Conservation (phyloP, 2,888 invertebrate species). For the Carcina quercana region DNA sequence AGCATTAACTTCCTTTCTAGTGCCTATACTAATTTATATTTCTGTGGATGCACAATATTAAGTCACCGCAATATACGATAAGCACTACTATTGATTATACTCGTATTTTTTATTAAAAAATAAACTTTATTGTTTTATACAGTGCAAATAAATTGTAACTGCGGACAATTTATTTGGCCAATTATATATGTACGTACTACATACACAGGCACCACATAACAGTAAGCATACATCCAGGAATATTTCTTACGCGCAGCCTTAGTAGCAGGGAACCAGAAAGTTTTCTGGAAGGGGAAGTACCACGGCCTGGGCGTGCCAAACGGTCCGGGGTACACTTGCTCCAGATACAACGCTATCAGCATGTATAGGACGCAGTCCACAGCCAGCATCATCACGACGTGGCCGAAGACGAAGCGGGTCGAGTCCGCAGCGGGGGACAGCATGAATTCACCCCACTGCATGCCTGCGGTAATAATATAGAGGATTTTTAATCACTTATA, state of each 20-base stretch:
- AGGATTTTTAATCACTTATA: conserved; percentile 3
- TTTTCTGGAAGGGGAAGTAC: conserved; percentile 82
- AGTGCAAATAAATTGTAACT: too few relatives aligned
- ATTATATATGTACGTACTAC: too few relatives aligned
- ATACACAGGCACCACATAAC: too few relatives aligned
- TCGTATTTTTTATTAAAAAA: too few relatives aligned
- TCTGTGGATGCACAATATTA: too few relatives aligned
- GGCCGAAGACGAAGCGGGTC: conserved; percentile 77
- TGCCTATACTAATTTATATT: too few relatives aligned
- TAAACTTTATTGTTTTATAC: too few relatives aligned
- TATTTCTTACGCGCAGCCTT: conserved; percentile 21
- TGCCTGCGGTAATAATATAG: conserved; percentile 39
- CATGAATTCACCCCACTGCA: conserved; percentile 79
- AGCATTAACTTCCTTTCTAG: too few relatives aligned
- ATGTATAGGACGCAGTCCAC: conserved; percentile 82
- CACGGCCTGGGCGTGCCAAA: conserved; percentile 88
- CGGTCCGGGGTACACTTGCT: conserved; percentile 90
- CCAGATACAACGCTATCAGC: conserved; percentile 86
- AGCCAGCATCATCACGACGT: conserved; percentile 82
- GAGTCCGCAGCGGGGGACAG: conserved; percentile 79
- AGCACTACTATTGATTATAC: too few relatives aligned
- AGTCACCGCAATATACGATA: too few relatives aligned
- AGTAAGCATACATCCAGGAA: too few relatives aligned
- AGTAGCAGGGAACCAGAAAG: conserved; percentile 67
- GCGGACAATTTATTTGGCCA: too few relatives aligned